Conservation (phyloP, 2,888 invertebrate genomes). For the Flexamia atlantica region DNA sequence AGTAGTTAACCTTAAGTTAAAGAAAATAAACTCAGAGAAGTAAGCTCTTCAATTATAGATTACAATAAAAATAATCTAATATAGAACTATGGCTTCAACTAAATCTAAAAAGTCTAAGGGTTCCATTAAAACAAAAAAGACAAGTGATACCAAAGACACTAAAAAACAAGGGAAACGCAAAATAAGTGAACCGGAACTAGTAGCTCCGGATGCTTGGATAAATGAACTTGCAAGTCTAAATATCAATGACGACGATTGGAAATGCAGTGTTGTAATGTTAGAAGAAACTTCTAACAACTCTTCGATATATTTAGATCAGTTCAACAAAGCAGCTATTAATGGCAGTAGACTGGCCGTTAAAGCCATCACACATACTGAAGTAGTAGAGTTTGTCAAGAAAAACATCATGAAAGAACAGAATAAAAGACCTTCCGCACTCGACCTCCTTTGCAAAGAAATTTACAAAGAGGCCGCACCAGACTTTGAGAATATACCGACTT, state of each 20-base stretch:
- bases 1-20: too few species aligned
- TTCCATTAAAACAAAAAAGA: conserved; percentile 33
- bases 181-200: conserved; percentile 16
- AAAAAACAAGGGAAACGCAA: background rate
- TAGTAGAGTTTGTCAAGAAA: conserved; percentile 54
- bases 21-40: too few species aligned
- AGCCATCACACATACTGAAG: conserved; percentile 45
- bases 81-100: too few species aligned
- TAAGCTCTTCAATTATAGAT: too few species aligned
- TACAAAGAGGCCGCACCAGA: conserved; percentile 29
- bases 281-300: conserved; percentile 4
- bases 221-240: conserved; percentile 29
- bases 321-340: conserved; percentile 54
- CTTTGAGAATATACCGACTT: conserved; percentile 58
- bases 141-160: background rate
- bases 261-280: conserved; percentile 32
- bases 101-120: background rate
- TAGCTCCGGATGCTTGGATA: conserved; percentile 44
- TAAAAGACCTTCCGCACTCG: conserved; percentile 33
- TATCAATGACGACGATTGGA: conserved; percentile 48
- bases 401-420: conserved; percentile 48
- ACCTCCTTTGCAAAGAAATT: conserved; percentile 61
- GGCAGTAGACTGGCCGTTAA: conserved; percentile 61
- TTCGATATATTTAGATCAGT: conserved; percentile 45
- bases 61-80: too few species aligned